Evolutionary conservation across 2,888 invertebrate species (phyloP).

Genomic region (Steinernema carpocapsae): DNA sequence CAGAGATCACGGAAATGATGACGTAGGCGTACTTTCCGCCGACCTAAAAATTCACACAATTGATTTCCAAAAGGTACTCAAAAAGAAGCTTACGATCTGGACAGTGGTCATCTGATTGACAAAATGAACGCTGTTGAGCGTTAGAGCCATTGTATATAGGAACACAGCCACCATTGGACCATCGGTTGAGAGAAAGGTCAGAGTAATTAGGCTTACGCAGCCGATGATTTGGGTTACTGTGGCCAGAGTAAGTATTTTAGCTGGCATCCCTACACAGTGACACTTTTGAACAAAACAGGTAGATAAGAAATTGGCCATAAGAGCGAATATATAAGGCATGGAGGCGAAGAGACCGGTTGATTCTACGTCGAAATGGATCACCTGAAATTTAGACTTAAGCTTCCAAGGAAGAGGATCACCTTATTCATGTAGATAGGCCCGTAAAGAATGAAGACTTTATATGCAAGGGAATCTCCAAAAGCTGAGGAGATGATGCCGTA

Average conservation of each 20-base stretch:
- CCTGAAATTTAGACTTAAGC: neutral
- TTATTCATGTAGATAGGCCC: conserved; percentile 7
- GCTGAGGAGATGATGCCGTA: neutral
- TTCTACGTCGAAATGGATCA: neutral
- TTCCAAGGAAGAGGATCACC: neutral
- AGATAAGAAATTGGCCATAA: neutral
- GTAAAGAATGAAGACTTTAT: neutral
- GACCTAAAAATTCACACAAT: neutral
- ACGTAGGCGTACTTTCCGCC: neutral
- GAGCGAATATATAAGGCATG: neutral
- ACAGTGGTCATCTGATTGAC: neutral
- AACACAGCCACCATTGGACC: neutral
- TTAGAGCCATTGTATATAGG: neutral
- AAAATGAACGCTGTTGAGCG: neutral
- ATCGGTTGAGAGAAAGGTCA: neutral
- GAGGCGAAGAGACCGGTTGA: conserved; percentile 8
- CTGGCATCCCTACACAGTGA: neutral
- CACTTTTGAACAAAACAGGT: neutral
- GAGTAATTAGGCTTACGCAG: neutral
- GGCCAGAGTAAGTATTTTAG: neutral
- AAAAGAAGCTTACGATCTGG: neutral
- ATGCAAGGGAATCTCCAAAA: conserved; percentile 6
- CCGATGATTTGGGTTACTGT: neutral
- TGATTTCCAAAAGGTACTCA: neutral
- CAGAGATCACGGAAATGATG: neutral